Base-by-base conservation (phyloP, 2,113 vertebrate species). In the Edolisoma coerulescens region DNA sequence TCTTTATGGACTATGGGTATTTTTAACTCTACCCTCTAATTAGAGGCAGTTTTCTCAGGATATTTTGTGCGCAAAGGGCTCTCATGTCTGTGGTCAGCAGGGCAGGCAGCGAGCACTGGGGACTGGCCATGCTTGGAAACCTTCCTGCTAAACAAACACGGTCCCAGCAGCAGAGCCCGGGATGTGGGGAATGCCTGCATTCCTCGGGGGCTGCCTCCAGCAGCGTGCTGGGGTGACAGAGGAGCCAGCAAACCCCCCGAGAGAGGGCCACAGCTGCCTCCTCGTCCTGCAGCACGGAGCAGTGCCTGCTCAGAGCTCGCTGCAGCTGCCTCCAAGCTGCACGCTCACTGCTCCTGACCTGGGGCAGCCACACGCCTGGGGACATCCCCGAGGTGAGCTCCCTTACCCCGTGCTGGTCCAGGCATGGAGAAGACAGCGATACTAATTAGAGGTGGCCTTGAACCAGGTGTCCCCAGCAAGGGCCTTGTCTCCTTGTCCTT, bases 1-100 rank as follows among this genome's bases (percentile, higher is more conserved):
- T 95, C 91, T 96, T 97, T 97, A 95, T 89, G 97, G 93, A 90
- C 75, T 35, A 1, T 3, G 71, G 94, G 20, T 97, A 97, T 97
- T 97, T 97, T 97, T 97, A 97, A 87, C 92, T 21, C 89, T 93
- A 54, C 87, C 92, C 87, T 97, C 89, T 92, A 94, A 95, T 97
- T 97, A 97, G 73, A 97, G 94, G 94, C 84, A 71, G 84, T 95
- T 97, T 97, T 96, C 94, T 93, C 49, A 5, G 93, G 69, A 1
- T 85, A 41, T 67, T 84, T 80, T 49, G 89, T 35, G 33, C 45
- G 4, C 45, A 2, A 79, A n/a, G 64, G 16, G 56, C 83, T 87
- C 87, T 93, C 83, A 21, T 2, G 28, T 20, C 90, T 18, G 50
- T 35, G 79, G 79, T 42, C 50, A 53, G 82, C 81, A 19, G 77